Evolutionary conservation across 2,797 vertebrate species (phyloP).

Genomic region (Eptatretus atami): DNA sequence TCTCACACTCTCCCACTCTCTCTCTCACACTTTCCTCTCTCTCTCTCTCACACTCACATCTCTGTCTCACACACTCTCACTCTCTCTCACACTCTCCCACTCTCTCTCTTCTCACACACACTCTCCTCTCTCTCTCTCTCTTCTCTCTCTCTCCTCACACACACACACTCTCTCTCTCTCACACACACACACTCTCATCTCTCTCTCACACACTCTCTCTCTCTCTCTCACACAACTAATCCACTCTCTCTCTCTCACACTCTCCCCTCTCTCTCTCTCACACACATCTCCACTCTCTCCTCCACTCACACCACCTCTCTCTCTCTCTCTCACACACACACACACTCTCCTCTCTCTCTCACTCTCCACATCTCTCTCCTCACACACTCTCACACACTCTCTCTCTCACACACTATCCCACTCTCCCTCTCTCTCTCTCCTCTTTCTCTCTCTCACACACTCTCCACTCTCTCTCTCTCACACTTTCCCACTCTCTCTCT

Average conservation of each 20-base stretch:
- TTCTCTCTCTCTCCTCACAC: background rate
- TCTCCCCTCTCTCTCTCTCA: background rate
- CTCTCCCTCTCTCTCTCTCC: background rate
- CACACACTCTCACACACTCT: slow-evolving; percentile 4
- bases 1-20: slow-evolving; percentile 35
- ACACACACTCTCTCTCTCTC: background rate
- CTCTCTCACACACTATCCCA: background rate
- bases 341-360: background rate
- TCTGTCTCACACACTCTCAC: no score
- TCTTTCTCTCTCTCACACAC: no score
- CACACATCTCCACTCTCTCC: background rate
- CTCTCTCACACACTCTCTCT: background rate
- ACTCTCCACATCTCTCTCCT: background rate
- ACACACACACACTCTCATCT: no score
- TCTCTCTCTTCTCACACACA: no score
- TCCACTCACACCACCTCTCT: slow-evolving; percentile 21
- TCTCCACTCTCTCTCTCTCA: slow-evolving; percentile 1
- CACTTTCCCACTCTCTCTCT: slow-evolving; percentile 2
- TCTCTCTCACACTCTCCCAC: slow-evolving; percentile 1
- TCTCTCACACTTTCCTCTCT: background rate
- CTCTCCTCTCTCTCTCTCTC: slow-evolving; percentile 34
- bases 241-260: background rate
- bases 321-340: slow-evolving; percentile 15
- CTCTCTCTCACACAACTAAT: no score
- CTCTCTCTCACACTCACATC: no score